Base-by-base conservation (phyloP, 1,140 invertebrate genomes). In the Parapsyche elsis region DNA sequence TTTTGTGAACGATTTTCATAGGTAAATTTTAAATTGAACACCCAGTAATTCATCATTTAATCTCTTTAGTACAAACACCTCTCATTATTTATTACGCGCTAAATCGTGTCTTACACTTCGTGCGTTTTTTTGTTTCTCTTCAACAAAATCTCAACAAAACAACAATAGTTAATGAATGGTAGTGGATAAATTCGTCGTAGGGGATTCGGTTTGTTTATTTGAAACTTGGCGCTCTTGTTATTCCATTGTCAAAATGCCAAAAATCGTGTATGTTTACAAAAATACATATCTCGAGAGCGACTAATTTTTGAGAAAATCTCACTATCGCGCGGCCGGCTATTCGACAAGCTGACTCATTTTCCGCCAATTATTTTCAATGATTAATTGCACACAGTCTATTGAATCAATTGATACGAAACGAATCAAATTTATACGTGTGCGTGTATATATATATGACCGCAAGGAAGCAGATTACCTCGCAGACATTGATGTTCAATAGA, bases 401-500 rank as follows among this genome's bases (percentile, higher is more conserved):
- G 14, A 21, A 61, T 21, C 21, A 61, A 61, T 61, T 61, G 57
- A 19, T 19, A 19, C 57, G 57, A 21, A 61, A 61, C 57, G 57
- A 21, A 61, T 61, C 57, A 21, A 61, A 9, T 19, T 53, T 38
- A 38, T 38, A 38, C 30, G 30, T 38, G 7, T 38, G 30, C 7
- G 7, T 38, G 2, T 38, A 38, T 38, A 38, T 38, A 38, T 38
- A 38, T 38, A 7, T 53, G 49, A 53, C 16, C 21, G 59, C 59
- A 61, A 76, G 46, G 14, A 82, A 78, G 73, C 74, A 71, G 71
- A 80, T 59, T 73, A 64, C 46, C 70, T 71, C 16, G 26, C 53
- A 61, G 80, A 71, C 76, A 80, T 82, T 82, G 81, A 80, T 59
- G 64, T 71, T 71, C 64, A 80, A 82, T 82, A 77, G 74, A 75